Base-by-base conservation (phyloP, 1,140 invertebrate genomes). In the Platyscapa corneri region DNA sequence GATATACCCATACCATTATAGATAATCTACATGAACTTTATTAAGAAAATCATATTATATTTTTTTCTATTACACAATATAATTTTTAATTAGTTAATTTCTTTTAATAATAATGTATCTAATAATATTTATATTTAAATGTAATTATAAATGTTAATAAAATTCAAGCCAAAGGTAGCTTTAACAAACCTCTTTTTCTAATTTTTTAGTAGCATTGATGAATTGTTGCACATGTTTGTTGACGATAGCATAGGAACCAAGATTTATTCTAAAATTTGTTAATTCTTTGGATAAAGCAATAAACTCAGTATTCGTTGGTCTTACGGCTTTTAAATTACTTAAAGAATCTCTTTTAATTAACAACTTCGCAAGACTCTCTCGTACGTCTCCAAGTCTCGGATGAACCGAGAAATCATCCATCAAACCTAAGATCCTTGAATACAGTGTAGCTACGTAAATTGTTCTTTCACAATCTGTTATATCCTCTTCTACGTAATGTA, bases 401-500 rank as follows among this genome's bases (percentile, higher is more conserved):
- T 91, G 88, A 14, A 76, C 32, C 0, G 10, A 53, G 23, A 67
- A 82, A 0, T 77, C 74, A 0, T 88, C 72, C 0, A 56, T 34
- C 3, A 86, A 8, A 23, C 89, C 91, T 0, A 89, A 65, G 8
- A 93, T 65, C 53, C 82, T 85, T 3, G 88, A 89, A 42, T 92
- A 88, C 8, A 93, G 70, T 6, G 64, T 64, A 30, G 89, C 87
- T 3, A 90, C 78, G 23, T 91, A 90, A 42, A 92, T 86, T 0
- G 89, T 88, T 7, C 83, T 90, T 60, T 88, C 42, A 14, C 89
- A 86, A 82, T 93, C 92, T 0, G n/a, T 86, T 0, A 95, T 94
- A 87, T 97, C 96, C 89, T 97, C 95, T 23, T 94, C 90, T 20
- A 95, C 91, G 82, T 97, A 96, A 72, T 94, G 90, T 10, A 95